Base-by-base conservation (phyloP, 1,140 invertebrate genomes). In the Apis dorsata region DNA sequence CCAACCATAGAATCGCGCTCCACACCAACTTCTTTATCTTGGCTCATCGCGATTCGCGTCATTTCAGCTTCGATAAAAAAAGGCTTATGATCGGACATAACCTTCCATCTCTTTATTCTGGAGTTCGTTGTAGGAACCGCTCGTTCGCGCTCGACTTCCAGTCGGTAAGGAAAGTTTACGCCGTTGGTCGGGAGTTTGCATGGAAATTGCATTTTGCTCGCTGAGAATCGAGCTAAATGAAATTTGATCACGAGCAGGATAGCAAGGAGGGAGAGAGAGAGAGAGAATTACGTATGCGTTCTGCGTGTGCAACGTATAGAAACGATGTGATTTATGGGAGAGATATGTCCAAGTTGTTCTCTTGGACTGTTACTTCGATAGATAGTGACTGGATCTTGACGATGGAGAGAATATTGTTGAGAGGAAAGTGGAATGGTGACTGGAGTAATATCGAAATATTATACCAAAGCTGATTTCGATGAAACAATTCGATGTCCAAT, bases 201-300 rank as follows among this genome's bases (percentile, higher is more conserved):
- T 68, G 59, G 70, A 85, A 82, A 85, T 87, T 85, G 68, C 79
- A 88, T 85, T 87, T 87, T 68, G 66, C 53, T 79, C 53, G 85
- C 65, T 68, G 85, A 84, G 81, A 87, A 86, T 87, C 77, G 71
- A 87, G 85, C 85, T 55, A 82, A 87, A 84, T 71, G 86, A 87
- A 79, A 86, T 86, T 86, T 84, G 85, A 87, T 86, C 81, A 82
- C 62, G 81, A 59, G 77, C 57, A 24, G 71, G 24, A 55, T 57
- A 24, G 79, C 28, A 72, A n/a, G 21, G 13, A 24, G 53, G 34
- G 4, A 44, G 34, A 44, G 34, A 34, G 34, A 3, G 34, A 7
- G 34, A 44, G 34, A 44, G 34, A 28, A 19, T 75, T 59, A n/a
- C 51, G n/a, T 72, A 75, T 75, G 79, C 73, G 85, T 60, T 65